phyloP scores from a whole-genome alignment of 2,797 vertebrate species.

The Urosaurus nigricauda region DNA sequence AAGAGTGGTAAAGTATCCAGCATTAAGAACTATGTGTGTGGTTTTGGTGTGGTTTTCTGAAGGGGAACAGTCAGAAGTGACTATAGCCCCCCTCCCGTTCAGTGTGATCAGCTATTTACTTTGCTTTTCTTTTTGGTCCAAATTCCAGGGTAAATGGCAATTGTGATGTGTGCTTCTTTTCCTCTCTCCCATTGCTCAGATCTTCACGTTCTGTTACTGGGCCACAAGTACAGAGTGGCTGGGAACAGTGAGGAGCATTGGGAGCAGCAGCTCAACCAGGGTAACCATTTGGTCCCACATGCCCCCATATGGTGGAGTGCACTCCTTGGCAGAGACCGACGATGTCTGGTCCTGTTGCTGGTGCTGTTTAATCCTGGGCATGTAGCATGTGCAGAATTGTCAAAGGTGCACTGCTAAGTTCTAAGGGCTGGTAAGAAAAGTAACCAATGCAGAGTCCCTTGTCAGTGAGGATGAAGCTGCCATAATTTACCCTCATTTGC shows the following conservation, averaged over 20 bases:
- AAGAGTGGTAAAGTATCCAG: not conserved
- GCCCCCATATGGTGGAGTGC: not conserved
- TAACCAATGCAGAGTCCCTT: not conserved
- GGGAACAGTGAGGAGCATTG: not conserved
- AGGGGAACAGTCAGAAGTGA: not conserved
- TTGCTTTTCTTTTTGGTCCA: not conserved
- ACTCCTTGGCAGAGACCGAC: not conserved
- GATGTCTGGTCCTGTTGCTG: not conserved
- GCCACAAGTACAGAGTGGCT: not conserved
- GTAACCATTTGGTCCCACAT: not conserved
- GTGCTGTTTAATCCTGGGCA: not conserved
- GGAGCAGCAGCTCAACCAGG: not conserved
- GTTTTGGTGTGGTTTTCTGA: not conserved
- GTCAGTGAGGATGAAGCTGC: not conserved
- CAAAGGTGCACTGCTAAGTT: not conserved
- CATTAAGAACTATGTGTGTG: not conserved
- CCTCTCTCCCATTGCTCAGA: not conserved
- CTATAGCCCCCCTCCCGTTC: not conserved
- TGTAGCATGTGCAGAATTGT: not conserved
- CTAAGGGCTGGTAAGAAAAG: no score
- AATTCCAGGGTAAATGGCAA: not conserved
- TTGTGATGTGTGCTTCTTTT: not conserved
- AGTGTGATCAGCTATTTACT: not conserved
- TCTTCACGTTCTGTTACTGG: not conserved
- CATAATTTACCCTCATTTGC: not conserved